Base-by-base conservation (phyloP, 2,113 vertebrate species). In the Anoplopoma fimbria region DNA sequence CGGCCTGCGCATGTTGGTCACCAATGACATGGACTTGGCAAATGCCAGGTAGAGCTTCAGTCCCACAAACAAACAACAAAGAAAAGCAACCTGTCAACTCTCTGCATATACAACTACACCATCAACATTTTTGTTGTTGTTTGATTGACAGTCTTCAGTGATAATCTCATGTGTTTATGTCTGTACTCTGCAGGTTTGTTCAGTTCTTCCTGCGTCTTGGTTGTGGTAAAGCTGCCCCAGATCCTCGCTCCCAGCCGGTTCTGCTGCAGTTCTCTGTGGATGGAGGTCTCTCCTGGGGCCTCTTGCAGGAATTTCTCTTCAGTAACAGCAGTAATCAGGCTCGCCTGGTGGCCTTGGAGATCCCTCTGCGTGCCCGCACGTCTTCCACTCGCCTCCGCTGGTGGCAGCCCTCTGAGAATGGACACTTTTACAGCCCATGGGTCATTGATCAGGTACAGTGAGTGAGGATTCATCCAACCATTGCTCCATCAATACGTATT, bases 161-260 rank as follows among this genome's bases (percentile, higher is more conserved):
- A 10, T 25, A 42, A 6, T 45, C 19, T 1, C 9, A 21, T 51
- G 4, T 1, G 3, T 75, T 60, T 2, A 51, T 79, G 36, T 5
- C 17, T 68, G 21, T 17, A 3, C 34, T 29, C 12, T 69, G 34
- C 69, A 99, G 98, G 90, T 99, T 99, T 92, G 96, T 99, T 74
- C 98, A 99, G 95, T 99, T 99, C 95, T 99, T 99, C 95, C 95
- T 99, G 86, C 95, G 98, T 68, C 95, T 99, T 72, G 98, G 98
- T 67, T 99, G 98, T 76, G 98, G 98, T 0, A 99, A 99, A 91
- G 96, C 96, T 0, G 93, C 97, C 23, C 98, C 98, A 1, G 98
- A 99, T 88, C 98, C 97, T 64, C 96, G 97, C 76, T 99, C 98
- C 69, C 97, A 99, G 81, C 97, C 98, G 0, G 97, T 99, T 76